Base-by-base conservation (phyloP, 2,797 vertebrate genomes). In the Typhlichthys eigenmanni region DNA sequence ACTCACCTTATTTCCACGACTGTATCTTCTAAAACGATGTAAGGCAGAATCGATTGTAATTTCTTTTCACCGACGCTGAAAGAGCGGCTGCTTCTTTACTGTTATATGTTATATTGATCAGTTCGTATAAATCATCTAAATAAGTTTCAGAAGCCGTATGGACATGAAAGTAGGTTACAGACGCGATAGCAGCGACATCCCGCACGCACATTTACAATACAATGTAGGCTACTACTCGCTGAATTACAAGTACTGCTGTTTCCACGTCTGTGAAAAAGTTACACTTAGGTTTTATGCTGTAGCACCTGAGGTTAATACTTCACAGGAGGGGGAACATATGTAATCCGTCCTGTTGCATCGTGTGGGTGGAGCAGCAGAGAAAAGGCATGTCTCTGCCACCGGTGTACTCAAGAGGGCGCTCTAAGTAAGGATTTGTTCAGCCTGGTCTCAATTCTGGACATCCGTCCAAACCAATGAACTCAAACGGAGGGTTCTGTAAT, bases 281-380 rank as follows among this genome's bases (percentile, higher is more conserved):
- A 17, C 14, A 51, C 17, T 17, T 2, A 51, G 17, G 14, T 14
- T 5, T 16, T 50, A 50, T 24, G 24, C 24, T 6, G 16, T 51
- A 14, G 56, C 13, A 59, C 59, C 56, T 60, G 13, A 43, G 9
- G 47, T 47, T 45, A 29, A 55, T 34, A 55, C 47, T 51, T 57
- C 66, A 54, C 1, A 71, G 38, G 66, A 45, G 55, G 71, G 66
- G 67, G 68, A 48, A 64, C 7, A 19, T 53, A 19, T 53, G 58
- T 83, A 86, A 87, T 85, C 83, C 79, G 47, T 12, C 67, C 13
- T 29, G 24, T 29, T 63, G 63, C 68, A 49, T 58, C 5, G 54
- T 38, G 83, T 67, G 85, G 88, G 88, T 12, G 88, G 87, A 78
- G 85, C 79, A 52, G 60, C 1, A 46, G 3, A 0, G n/a, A 9